phyloP scores from a whole-genome alignment of 2,113 vertebrate species.

The Salvator merianae region DNA sequence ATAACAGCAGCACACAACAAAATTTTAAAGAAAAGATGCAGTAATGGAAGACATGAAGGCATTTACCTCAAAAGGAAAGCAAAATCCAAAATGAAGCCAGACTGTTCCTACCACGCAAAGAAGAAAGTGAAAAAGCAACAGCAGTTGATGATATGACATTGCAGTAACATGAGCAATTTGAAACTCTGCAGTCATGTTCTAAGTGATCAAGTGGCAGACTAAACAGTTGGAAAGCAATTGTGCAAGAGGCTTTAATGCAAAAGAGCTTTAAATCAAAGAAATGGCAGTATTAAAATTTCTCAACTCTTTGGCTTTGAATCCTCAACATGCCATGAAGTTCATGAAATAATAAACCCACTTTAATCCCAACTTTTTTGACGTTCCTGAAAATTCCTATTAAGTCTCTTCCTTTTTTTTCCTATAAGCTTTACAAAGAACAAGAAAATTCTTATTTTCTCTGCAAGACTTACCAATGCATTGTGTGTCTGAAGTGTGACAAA shows the following conservation, averaged over 20 bases:
- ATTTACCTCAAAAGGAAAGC: background rate
- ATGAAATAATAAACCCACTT: conserved; percentile 21
- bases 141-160: background rate
- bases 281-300: conserved; percentile 6
- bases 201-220: conserved; percentile 16
- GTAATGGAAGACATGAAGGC: background rate
- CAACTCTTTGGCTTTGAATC: conserved; percentile 14
- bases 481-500: conserved; percentile 52
- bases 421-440: background rate
- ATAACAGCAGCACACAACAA: background rate
- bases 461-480: conserved; percentile 13
- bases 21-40: background rate
- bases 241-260: conserved; percentile 3
- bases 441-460: conserved; percentile 22
- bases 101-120: background rate
- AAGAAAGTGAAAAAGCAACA: background rate
- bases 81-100: background rate
- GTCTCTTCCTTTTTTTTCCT: conserved; percentile 23
- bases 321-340: conserved; percentile 28
- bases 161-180: background rate
- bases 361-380: conserved; percentile 25
- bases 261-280: conserved; percentile 16
- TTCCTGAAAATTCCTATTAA: conserved; percentile 23
- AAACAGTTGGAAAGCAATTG: conserved; percentile 8
- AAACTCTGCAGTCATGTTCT: background rate